A percentile compares a stretch with the other conserved stretches of the same genome.
Conservation (phyloP, 2,888 invertebrate species). For the Operophtera brumata region DNA sequence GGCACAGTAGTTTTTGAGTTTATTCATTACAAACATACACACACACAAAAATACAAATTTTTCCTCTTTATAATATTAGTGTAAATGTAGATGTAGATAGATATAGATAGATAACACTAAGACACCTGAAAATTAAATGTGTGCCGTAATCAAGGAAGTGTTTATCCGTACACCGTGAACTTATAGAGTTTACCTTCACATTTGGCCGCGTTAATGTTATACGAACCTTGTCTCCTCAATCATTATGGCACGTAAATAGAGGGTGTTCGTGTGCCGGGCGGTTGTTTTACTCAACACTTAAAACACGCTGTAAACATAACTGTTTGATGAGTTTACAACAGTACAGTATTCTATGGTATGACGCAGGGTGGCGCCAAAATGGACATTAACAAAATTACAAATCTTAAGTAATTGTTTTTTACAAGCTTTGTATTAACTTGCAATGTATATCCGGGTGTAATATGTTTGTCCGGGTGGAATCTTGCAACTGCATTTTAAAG, state of each 20-base stretch:
- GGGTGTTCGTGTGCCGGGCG: constrained; percentile 8
- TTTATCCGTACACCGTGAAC: constrained; percentile 30
- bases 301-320: constrained; percentile 14
- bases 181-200: constrained; percentile 30
- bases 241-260: constrained; percentile 13
- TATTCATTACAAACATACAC: too few relatives aligned
- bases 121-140: neutral
- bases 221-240: constrained; percentile 19
- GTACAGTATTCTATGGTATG: neutral
- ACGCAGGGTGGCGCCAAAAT: neutral
- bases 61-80: too few relatives aligned
- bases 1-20: too few relatives aligned
- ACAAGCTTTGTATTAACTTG: too few relatives aligned
- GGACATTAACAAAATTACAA: too few relatives aligned
- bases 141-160: constrained; percentile 16
- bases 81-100: too few relatives aligned
- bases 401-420: too few relatives aligned
- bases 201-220: constrained; percentile 24
- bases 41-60: too few relatives aligned
- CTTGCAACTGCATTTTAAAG: too few relatives aligned
- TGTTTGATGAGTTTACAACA: constrained; percentile 5
- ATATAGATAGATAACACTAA: too few relatives aligned
- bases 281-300: constrained; percentile 14
- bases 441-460: too few relatives aligned
- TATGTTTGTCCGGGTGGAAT: too few relatives aligned